Conservation (phyloP, 1,140 invertebrate genomes). For the Drosophila hydei region DNA sequence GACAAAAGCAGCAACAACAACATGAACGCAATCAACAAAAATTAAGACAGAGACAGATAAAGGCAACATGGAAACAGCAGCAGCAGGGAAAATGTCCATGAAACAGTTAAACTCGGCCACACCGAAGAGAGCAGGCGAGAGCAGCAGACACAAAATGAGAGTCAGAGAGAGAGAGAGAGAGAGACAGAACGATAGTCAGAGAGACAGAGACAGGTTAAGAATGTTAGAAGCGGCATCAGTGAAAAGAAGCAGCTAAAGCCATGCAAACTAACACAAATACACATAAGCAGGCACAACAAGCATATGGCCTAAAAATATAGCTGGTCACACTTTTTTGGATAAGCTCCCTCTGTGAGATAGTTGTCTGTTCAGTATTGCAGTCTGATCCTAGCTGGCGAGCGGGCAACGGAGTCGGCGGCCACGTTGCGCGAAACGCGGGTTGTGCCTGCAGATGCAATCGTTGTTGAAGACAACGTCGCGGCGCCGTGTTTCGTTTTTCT, state of each 20-base stretch:
- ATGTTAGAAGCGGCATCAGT: slow-evolving; percentile 24
- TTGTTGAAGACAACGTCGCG: slow-evolving; percentile 13
- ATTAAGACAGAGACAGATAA: not conserved
- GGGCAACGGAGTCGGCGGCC: not conserved
- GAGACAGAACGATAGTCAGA: slow-evolving; percentile 10
- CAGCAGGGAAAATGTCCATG: slow-evolving; percentile 22
- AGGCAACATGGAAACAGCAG: slow-evolving; percentile 22
- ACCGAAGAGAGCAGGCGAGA: slow-evolving; percentile 19
- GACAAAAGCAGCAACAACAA: slow-evolving; percentile 14
- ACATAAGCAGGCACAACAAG: not conserved
- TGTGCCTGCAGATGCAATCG: slow-evolving; percentile 9
- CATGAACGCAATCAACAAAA: slow-evolving; percentile 9
- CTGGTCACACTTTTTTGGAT: slow-evolving; percentile 12
- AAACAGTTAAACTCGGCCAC: slow-evolving; percentile 27
- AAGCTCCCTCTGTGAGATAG: slow-evolving; percentile 1
- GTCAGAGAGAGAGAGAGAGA: slow-evolving; percentile 16
- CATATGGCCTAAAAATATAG: slow-evolving; percentile 7
- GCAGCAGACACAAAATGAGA: not conserved
- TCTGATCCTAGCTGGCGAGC: not conserved
- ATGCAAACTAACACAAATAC: slow-evolving; percentile 9
- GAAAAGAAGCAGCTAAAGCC: slow-evolving; percentile 14
- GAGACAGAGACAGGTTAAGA: slow-evolving; percentile 3
- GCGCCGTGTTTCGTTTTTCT: slow-evolving; percentile 14
- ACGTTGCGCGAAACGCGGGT: not conserved
- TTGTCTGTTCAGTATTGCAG: slow-evolving; percentile 4